These are phyloP conservation scores for Hermodice carunculata DNA, from an alignment of 2,888 invertebrate species.

Conservation along the genomic window DNA sequence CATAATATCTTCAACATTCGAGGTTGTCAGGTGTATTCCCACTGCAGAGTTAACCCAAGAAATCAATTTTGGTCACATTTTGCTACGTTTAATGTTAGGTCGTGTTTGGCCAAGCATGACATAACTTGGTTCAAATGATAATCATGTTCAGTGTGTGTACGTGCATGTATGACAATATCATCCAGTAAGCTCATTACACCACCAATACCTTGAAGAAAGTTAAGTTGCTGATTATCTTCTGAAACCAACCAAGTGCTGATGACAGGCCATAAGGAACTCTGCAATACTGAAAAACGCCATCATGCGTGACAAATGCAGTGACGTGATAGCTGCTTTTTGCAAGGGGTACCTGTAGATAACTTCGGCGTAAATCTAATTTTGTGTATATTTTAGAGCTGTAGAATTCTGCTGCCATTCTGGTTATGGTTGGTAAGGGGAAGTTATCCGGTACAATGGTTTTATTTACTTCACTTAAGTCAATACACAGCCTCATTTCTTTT, in stretches of 20 bases:
- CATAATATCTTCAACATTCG: neutral
- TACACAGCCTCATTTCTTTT: too few relatives aligned
- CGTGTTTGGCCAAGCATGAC: neutral
- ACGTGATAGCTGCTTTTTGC: neutral
- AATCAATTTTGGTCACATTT: too few relatives aligned
- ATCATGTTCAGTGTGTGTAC: neutral
- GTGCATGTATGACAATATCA: neutral
- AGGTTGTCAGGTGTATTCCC: neutral
- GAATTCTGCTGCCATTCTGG: neutral
- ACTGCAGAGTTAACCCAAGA: neutral
- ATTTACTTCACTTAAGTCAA: too few relatives aligned
- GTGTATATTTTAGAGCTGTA: neutral
- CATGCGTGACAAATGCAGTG: neutral
- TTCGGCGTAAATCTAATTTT: neutral
- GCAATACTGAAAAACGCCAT: neutral
- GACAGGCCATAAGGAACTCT: neutral
- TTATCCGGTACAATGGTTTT: too few relatives aligned
- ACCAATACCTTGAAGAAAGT: neutral
- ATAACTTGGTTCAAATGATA: neutral
- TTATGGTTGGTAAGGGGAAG: too few relatives aligned
- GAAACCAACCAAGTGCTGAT: neutral
- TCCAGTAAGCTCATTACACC: neutral
- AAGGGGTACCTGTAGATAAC: neutral
- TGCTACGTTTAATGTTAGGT: too few relatives aligned
- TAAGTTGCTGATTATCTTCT: neutral